Evolutionary conservation across 2,113 vertebrate genomes (phyloP).

Genomic region (Glareola pratincola): DNA sequence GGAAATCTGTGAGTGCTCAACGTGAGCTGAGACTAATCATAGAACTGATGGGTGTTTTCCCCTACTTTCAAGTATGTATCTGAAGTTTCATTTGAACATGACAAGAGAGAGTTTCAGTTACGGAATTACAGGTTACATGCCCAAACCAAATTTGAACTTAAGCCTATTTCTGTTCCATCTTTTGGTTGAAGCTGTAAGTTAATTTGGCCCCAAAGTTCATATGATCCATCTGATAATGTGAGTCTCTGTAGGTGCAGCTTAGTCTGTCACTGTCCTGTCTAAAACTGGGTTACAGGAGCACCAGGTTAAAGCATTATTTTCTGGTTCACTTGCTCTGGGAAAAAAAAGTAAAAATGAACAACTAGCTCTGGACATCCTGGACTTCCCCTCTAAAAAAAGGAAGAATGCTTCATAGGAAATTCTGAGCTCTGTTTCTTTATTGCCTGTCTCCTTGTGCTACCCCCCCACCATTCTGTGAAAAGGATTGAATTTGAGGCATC

Average conservation of each 20-base stretch:
- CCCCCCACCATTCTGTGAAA: background rate
- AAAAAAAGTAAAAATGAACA: background rate
- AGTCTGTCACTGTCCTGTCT: background rate
- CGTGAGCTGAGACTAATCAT: background rate
- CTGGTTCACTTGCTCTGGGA: background rate
- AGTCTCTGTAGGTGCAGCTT: background rate
- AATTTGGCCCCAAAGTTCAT: background rate
- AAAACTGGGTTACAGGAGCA: background rate
- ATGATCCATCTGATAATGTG: background rate
- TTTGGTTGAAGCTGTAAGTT: background rate
- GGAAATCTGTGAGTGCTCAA: background rate
- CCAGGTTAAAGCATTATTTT: background rate
- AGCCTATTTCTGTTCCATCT: background rate
- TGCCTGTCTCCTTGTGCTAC: background rate
- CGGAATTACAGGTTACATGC: background rate
- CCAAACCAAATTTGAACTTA: background rate
- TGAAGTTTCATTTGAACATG: background rate
- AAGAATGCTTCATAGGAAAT: background rate
- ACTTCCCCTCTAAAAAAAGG: background rate
- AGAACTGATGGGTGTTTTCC: background rate
- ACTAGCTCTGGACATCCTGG: background rate
- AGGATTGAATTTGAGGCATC: background rate
- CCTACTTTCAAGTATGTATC: background rate
- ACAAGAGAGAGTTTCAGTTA: background rate
- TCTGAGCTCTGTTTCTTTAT: background rate